Conservation (phyloP, 2,113 vertebrate species). For the Ptyas mucosa region DNA sequence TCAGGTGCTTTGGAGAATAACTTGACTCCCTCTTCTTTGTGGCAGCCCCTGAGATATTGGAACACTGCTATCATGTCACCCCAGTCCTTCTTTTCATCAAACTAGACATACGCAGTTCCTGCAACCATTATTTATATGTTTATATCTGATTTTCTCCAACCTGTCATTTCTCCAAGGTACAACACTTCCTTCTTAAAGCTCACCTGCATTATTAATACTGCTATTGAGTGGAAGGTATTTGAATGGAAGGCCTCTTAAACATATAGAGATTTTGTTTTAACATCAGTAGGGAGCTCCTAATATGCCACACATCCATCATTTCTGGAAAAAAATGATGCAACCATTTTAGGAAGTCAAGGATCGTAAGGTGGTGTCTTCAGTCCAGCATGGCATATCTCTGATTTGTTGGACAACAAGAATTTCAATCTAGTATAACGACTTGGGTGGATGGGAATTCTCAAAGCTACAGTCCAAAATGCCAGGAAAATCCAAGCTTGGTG, state of each 20-base stretch:
- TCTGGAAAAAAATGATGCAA: background rate
- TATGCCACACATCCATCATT: background rate
- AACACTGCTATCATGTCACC: no score
- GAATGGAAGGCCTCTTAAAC: background rate
- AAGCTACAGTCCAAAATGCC: background rate
- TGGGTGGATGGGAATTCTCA: background rate
- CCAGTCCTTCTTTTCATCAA: no score
- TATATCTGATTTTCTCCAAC: background rate
- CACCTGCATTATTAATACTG: background rate
- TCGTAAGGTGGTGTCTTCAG: background rate
- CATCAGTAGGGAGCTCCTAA: background rate
- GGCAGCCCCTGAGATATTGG: no score
- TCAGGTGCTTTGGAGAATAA: no score
- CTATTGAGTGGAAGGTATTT: background rate
- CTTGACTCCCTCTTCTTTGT: no score
- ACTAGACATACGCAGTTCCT: no score
- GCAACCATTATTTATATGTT: no score
- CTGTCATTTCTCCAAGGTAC: background rate
- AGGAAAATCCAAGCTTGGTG: background rate
- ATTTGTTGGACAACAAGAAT: background rate
- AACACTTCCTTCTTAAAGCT: background rate
- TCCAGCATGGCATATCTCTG: background rate
- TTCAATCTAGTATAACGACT: background rate
- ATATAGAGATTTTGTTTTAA: background rate
- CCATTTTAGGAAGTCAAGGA: background rate